These are phyloP conservation scores for Heterodera schachtii DNA, from an alignment of 1,140 invertebrate genomes.

Conservation along the genomic window DNA sequence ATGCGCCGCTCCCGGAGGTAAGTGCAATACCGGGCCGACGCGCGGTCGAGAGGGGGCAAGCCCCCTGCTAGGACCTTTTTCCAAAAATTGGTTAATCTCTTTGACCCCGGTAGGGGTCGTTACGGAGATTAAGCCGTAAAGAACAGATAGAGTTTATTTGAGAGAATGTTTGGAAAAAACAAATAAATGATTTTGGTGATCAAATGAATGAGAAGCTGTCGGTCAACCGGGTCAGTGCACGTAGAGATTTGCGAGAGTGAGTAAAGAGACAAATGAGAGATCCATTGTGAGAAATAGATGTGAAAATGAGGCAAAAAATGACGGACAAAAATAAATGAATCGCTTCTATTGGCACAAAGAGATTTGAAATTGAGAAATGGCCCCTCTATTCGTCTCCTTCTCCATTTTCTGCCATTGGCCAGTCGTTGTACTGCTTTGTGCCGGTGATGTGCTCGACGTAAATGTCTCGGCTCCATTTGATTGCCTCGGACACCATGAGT, in stretches of 20 bases:
- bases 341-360: background rate
- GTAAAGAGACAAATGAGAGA: background rate
- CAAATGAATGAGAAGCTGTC: too few species aligned
- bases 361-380: too few species aligned
- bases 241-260: background rate
- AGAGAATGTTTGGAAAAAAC: background rate
- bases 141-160: constrained; percentile 17
- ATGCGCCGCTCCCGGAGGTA: constrained; percentile 28
- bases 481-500: constrained; percentile 14
- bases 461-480: background rate
- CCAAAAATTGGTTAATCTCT: constrained; percentile 32
- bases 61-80: constrained; percentile 1
- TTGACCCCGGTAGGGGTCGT: constrained; percentile 29
- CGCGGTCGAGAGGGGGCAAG: constrained; percentile 12
- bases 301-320: background rate
- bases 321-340: background rate
- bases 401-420: background rate
- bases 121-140: constrained; percentile 32
- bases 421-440: background rate
- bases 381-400: background rate
- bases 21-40: constrained; percentile 30
- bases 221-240: too few species aligned
- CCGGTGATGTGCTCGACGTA: background rate
- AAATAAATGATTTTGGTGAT: background rate
- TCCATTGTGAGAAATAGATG: background rate